Conservation (phyloP, 2,113 vertebrate species). For the Rana temporaria region DNA sequence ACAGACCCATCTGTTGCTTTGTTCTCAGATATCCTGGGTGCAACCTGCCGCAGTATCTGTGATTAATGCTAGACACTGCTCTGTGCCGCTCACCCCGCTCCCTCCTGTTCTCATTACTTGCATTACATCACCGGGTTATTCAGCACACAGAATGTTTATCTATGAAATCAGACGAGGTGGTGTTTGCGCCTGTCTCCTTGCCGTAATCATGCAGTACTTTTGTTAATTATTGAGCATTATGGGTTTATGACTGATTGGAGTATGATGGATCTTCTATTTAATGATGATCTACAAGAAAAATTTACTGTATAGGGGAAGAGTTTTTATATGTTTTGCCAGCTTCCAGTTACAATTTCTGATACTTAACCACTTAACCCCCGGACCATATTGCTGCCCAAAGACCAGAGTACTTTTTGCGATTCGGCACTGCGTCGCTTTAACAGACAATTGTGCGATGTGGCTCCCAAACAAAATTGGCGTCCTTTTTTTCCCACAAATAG, state of each 20-base stretch:
- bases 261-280: conserved; percentile 10
- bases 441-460: no score
- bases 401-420: no score
- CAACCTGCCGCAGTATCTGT: conserved; percentile 1
- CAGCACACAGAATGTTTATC: conserved; percentile 8
- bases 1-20: conserved; percentile 28
- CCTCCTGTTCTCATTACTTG: conserved; percentile 15
- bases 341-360: not conserved
- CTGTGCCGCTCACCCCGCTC: conserved; percentile 1
- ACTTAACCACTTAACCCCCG: no score
- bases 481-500: no score
- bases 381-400: no score
- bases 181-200: not conserved
- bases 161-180: conserved; percentile 32
- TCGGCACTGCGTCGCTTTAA: no score
- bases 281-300: not conserved
- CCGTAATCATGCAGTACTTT: conserved; percentile 21
- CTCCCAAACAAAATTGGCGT: no score
- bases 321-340: not conserved
- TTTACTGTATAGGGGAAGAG: not conserved
- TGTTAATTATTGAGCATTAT: conserved; percentile 29
- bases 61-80: conserved; percentile 13
- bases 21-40: not conserved
- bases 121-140: conserved; percentile 37
- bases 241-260: conserved; percentile 13